Percentiles rank a stretch among this genome's conserved stretches.
Conservation (phyloP, 2,113 vertebrate genomes). For the Lepus timidus region DNA sequence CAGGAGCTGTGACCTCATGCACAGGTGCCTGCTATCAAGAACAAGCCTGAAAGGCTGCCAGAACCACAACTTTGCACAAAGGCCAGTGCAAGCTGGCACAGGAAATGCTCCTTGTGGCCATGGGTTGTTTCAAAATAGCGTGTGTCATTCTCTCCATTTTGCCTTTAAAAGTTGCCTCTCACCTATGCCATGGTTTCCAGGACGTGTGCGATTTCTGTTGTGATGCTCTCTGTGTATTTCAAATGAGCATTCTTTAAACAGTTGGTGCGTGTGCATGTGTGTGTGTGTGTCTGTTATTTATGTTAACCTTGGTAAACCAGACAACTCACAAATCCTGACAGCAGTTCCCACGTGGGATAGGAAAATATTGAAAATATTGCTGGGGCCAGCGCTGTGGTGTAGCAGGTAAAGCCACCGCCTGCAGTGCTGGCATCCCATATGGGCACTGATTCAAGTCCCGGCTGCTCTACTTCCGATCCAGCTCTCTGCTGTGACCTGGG, state of each 20-base stretch:
- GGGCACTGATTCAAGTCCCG: too few species aligned
- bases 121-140: background rate
- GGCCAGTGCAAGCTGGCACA: background rate
- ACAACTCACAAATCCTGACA: background rate
- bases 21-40: background rate
- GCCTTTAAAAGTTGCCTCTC: background rate
- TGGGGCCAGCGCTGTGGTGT: too few species aligned
- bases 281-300: background rate
- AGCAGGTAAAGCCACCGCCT: too few species aligned
- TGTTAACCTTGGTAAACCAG: background rate
- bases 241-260: background rate
- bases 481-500: too few species aligned
- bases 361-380: background rate
- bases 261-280: too few species aligned
- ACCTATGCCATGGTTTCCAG: background rate
- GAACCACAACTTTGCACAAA: background rate
- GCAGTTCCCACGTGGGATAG: background rate
- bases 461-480: too few species aligned
- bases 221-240: background rate
- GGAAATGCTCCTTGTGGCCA: background rate
- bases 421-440: too few species aligned
- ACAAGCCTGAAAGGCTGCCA: background rate
- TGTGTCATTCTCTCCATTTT: background rate
- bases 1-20: background rate
- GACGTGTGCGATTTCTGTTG: background rate